Percentiles rank a stretch among this genome's conserved stretches.
These are phyloP conservation scores for Cephalotes varians DNA, from an alignment of 2,888 invertebrate genomes.

Conservation along the genomic window DNA sequence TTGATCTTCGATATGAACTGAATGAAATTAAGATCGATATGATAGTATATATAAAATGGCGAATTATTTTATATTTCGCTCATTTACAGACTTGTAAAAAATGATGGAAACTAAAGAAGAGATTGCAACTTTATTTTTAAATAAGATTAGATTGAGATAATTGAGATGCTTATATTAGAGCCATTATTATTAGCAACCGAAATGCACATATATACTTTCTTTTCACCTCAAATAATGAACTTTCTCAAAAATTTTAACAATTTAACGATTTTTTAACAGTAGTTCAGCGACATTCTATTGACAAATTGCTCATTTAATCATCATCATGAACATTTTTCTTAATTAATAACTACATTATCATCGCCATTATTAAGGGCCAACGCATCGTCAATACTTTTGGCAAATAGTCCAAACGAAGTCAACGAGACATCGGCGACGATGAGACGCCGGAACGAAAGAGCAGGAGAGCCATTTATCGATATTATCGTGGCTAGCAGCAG, in stretches of 20 bases:
- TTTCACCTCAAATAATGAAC: neutral
- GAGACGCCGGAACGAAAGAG: slow-evolving; percentile 20
- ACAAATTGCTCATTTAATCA: neutral
- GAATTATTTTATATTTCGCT: neutral
- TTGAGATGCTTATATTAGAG: neutral
- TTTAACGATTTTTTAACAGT: neutral
- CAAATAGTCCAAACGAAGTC: neutral
- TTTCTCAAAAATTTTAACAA: neutral
- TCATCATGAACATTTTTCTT: neutral
- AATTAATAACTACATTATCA: neutral
- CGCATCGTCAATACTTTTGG: neutral
- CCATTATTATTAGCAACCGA: neutral
- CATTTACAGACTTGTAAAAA: neutral
- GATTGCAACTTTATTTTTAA: neutral
- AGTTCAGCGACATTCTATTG: neutral
- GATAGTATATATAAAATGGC: too few relatives aligned
- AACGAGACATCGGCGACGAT: slow-evolving; percentile 18
- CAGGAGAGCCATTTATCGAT: slow-evolving; percentile 44
- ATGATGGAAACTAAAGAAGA: neutral
- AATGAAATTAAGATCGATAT: too few relatives aligned
- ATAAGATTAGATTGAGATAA: neutral
- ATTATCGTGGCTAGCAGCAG: slow-evolving; percentile 35
- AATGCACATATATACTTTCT: neutral
- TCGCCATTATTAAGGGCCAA: neutral
- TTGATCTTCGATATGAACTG: neutral